These are phyloP conservation scores for Drosophila takahashii DNA, from an alignment of 1,140 invertebrate genomes.

Conservation along the genomic window DNA sequence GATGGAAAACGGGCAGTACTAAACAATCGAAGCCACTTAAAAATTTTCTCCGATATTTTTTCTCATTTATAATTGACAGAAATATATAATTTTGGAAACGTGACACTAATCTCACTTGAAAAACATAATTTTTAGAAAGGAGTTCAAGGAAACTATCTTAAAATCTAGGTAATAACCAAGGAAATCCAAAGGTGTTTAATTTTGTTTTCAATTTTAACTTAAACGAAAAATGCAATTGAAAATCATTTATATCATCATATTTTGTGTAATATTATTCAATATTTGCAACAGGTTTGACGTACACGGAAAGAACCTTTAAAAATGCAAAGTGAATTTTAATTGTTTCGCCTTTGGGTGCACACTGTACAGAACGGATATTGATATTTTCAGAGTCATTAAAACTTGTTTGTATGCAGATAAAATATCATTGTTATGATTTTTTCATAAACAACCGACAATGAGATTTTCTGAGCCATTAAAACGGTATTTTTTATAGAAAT, in stretches of 20 bases:
- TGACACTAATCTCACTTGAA: not conserved
- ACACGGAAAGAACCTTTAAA: not conserved
- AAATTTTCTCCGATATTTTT: not conserved
- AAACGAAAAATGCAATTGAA: not conserved
- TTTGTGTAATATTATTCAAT: not conserved
- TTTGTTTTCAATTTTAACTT: too few relatives aligned
- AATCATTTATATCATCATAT: not conserved
- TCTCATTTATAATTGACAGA: not conserved
- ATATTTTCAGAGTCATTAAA: not conserved
- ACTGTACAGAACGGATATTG: not conserved
- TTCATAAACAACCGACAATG: not conserved
- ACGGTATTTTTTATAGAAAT: not conserved
- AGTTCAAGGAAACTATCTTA: not conserved
- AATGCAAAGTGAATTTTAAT: not conserved
- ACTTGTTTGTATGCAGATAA: not conserved
- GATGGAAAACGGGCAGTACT: conserved; percentile 3
- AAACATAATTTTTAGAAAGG: not conserved
- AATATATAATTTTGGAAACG: not conserved
- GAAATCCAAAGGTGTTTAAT: too few relatives aligned
- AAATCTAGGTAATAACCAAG: not conserved
- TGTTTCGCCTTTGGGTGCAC: not conserved
- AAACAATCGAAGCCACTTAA: not conserved
- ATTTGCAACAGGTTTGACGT: not conserved
- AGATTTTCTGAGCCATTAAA: not conserved
- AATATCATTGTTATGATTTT: conserved; percentile 5